Base-by-base conservation (phyloP, 2,797 vertebrate genomes). In the Chelon labrosus region DNA sequence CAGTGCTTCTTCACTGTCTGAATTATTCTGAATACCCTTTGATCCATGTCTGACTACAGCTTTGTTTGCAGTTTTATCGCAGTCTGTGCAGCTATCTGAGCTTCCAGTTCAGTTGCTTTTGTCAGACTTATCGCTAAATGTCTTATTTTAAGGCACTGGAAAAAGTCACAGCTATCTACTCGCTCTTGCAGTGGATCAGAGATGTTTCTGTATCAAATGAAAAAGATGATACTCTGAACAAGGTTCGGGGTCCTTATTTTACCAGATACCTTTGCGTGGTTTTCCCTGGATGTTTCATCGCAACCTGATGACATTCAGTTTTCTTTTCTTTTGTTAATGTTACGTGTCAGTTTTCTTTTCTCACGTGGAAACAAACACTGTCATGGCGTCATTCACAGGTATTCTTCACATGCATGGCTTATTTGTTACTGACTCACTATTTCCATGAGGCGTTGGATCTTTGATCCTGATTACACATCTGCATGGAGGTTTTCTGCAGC, bases 41-140 rank as follows among this genome's bases (percentile, higher is more conserved):
- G 49, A 75, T 65, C 62, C 68, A 37, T 75, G 75, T 84, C 57
- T 82, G 73, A 25, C 65, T 73, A 4, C 71, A 67, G 77, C 65
- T 81, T 84, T 84, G 70, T 85, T 84, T 85, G 66, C 55, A 64
- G 59, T 74, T 74, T 80, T 81, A 83, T 87, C 79, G 37, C 71
- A 71, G 52, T 11, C 66, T 68, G 39, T 68, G 64, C 66, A 79
- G 72, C 68, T 66, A 81, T 84, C 79, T 66, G 58, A 66, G 62
- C 71, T 73, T 80, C 39, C 51, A 70, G 55, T 71, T 73, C 7
- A 19, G 35, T 35, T 73, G 42, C 74, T 68, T 79, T 83, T 79
- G 67, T 76, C 84, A 80, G 39, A 66, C 41, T 80, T 82, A 85
- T 80, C 61, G 1, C 41, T 55, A 50, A 62, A 75, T 65, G 78